These are phyloP conservation scores for Doryteuthis pealeii DNA, from an alignment of 1,140 invertebrate genomes.

Conservation along the genomic window DNA sequence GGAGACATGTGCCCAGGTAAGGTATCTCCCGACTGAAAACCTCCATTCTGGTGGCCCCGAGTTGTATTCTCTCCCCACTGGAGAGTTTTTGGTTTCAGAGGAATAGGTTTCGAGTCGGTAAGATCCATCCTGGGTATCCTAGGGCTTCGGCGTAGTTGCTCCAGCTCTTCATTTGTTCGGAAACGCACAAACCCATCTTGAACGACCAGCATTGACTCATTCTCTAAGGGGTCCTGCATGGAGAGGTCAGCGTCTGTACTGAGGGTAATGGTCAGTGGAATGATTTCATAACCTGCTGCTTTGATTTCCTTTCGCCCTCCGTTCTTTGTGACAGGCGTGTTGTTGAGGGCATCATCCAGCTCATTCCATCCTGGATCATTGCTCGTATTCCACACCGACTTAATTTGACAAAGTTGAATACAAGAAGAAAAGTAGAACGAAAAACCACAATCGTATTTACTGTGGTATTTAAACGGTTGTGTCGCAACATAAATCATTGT, in stretches of 20 bases:
- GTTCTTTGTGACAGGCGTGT: neutral
- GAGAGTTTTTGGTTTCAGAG: neutral
- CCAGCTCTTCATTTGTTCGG: slow-evolving; percentile 25
- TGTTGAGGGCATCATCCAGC: slow-evolving; percentile 2
- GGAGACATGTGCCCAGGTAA: slow-evolving; percentile 1
- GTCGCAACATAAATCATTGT: slow-evolving; percentile 81
- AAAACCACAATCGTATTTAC: neutral
- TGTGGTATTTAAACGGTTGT: slow-evolving; percentile 45
- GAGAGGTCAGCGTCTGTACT: neutral
- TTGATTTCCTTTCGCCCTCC: slow-evolving; percentile 11
- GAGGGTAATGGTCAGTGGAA: slow-evolving; percentile 2
- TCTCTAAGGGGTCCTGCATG: too few species aligned
- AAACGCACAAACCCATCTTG: slow-evolving; percentile 30
- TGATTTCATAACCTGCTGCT: slow-evolving; percentile 11
- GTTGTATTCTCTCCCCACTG: neutral
- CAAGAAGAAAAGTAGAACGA: slow-evolving; percentile 9
- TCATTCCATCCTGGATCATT: slow-evolving; percentile 13
- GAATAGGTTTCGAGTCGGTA: neutral
- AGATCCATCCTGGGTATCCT: slow-evolving; percentile 10
- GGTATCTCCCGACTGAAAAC: slow-evolving; percentile 7
- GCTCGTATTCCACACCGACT: slow-evolving; percentile 18
- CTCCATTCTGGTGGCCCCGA: neutral
- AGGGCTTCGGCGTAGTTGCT: neutral
- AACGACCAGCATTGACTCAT: slow-evolving; percentile 24
- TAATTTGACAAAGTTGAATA: slow-evolving; percentile 21